A percentile compares a stretch with the other conserved stretches of the same genome.
Evolutionary conservation across 2,797 vertebrate genomes (phyloP).

Genomic region (Microtus obscurus): DNA sequence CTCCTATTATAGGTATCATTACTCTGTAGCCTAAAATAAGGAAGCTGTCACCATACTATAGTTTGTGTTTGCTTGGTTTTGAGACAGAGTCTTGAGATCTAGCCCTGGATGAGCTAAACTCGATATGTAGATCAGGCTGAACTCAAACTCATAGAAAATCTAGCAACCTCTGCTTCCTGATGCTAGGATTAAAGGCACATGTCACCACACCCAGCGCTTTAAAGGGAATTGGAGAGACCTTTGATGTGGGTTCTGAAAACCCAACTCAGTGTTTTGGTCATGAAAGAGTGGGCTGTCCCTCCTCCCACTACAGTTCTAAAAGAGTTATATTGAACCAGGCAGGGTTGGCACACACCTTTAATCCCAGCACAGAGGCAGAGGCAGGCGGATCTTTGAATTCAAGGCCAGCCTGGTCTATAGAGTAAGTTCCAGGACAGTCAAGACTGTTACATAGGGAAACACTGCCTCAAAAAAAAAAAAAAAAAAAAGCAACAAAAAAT

Average conservation of each 20-base stretch:
- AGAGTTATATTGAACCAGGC: not conserved
- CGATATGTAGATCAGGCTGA: not conserved
- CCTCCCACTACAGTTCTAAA: not conserved
- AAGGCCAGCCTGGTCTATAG: too few species aligned
- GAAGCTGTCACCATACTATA: not conserved
- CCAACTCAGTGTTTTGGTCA: not conserved
- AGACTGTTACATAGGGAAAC: too few species aligned
- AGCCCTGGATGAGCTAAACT: not conserved
- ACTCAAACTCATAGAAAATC: not conserved
- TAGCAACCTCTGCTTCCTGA: not conserved
- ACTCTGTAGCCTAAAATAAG: not conserved
- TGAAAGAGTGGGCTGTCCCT: not conserved
- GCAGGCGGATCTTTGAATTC: too few species aligned
- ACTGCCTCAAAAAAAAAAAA: too few species aligned
- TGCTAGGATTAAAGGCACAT: not conserved
- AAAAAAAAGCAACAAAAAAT: not conserved
- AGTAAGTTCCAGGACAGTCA: too few species aligned
- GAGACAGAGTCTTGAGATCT: not conserved
- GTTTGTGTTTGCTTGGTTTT: not conserved
- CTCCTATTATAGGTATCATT: not conserved
- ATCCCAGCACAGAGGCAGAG: too few species aligned
- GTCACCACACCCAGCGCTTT: not conserved
- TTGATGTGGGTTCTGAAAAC: not conserved
- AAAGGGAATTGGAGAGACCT: not conserved
- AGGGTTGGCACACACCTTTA: too few species aligned